These are phyloP conservation scores for Brevimyrus niger DNA, from an alignment of 2,113 vertebrate genomes.

Conservation along the genomic window DNA sequence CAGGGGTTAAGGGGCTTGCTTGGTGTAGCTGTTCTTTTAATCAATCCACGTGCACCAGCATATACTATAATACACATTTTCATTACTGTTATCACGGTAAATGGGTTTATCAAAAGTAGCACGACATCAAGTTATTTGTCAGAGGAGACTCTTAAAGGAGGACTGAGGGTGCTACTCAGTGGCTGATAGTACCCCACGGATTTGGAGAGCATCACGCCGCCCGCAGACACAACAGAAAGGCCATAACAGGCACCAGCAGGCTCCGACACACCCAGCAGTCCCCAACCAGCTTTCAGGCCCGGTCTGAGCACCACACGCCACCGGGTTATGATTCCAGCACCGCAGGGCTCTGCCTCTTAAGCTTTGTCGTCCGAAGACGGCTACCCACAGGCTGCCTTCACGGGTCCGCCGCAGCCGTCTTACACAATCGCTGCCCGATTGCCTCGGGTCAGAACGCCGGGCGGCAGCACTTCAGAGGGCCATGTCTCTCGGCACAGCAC, in stretches of 20 bases:
- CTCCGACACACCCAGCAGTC: not conserved
- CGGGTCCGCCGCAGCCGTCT: constrained; percentile 5
- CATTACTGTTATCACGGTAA: not conserved
- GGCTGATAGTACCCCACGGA: not conserved
- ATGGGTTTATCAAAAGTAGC: not conserved
- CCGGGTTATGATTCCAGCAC: not conserved
- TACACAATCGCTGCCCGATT: constrained; percentile 4
- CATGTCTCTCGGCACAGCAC: not conserved
- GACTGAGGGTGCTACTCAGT: not conserved
- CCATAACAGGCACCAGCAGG: not conserved
- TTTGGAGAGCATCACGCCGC: not conserved
- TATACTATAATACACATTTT: not conserved
- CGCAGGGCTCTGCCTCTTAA: not conserved
- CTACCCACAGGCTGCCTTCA: constrained; percentile 6
- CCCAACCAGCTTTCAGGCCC: not conserved
- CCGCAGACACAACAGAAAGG: not conserved
- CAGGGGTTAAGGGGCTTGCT: not conserved
- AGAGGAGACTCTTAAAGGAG: not conserved
- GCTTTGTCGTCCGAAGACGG: not conserved
- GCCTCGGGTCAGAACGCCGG: constrained; percentile 1
- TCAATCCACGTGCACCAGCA: not conserved
- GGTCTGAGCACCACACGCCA: no score
- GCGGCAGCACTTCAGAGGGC: not conserved
- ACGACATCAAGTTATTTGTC: not conserved
- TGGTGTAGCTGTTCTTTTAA: no score